Conservation (phyloP, 1,140 invertebrate species). For the Melanaphis sacchari region DNA sequence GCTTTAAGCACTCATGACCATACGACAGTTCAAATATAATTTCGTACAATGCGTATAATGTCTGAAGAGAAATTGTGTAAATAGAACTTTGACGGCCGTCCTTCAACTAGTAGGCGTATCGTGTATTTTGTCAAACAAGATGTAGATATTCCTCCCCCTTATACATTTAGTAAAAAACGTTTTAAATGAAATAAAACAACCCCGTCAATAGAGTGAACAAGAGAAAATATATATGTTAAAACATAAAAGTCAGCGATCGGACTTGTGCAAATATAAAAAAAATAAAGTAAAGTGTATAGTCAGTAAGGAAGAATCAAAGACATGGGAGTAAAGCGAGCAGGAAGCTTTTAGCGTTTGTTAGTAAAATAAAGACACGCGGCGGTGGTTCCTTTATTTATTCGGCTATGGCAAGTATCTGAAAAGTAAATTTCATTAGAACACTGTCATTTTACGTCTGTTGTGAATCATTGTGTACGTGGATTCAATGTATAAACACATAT, state of each 20-base stretch:
- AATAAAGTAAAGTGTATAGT: slow-evolving; percentile 4
- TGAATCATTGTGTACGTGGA: neutral
- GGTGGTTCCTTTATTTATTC: slow-evolving; percentile 35
- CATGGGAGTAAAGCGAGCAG: neutral
- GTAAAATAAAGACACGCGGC: slow-evolving; percentile 35
- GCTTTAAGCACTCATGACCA: neutral
- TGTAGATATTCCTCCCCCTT: slow-evolving; percentile 32
- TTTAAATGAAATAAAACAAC: slow-evolving; percentile 56
- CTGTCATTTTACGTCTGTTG: slow-evolving; percentile 7
- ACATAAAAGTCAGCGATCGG: slow-evolving; percentile 40
- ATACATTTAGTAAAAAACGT: slow-evolving; percentile 25
- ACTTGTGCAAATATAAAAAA: slow-evolving; percentile 38
- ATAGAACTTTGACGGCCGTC: slow-evolving; percentile 1
- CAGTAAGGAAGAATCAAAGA: slow-evolving; percentile 32
- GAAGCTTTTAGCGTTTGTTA: slow-evolving; percentile 54
- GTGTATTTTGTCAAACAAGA: slow-evolving; percentile 45
- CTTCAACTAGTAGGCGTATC: slow-evolving; percentile 8
- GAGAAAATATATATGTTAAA: neutral
- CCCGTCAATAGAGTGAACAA: slow-evolving; percentile 7
- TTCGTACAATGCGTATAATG: neutral
- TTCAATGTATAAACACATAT: neutral
- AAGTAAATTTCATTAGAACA: slow-evolving; percentile 45
- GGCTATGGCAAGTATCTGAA: neutral
- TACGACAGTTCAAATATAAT: neutral
- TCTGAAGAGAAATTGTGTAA: slow-evolving; percentile 17